These are phyloP conservation scores for Gryon sp. DNA, from an alignment of 1,140 invertebrate genomes.

Conservation along the genomic window DNA sequence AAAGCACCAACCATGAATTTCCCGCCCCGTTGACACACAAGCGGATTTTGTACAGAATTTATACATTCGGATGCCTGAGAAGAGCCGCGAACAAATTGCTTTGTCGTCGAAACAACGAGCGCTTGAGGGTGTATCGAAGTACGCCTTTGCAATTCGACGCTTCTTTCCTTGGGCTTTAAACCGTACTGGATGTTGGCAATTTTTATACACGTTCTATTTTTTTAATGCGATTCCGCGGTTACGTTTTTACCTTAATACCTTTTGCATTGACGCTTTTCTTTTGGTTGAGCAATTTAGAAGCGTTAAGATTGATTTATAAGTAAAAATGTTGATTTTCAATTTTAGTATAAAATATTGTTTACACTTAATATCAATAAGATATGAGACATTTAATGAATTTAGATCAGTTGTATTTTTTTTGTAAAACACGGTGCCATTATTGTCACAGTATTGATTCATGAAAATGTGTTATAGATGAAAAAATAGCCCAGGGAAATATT, in stretches of 20 bases:
- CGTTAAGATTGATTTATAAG: too few relatives aligned
- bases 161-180: conserved; percentile 21
- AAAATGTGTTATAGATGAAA: too few relatives aligned
- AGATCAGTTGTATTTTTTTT: too few relatives aligned
- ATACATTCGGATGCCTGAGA: conserved; percentile 43
- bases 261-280: background rate
- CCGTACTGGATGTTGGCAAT: too few relatives aligned
- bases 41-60: conserved; percentile 51
- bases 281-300: too few relatives aligned
- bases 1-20: conserved; percentile 44
- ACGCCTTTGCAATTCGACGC: conserved; percentile 13
- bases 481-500: too few relatives aligned
- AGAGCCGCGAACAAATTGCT: conserved; percentile 45
- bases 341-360: too few relatives aligned
- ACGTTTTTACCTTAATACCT: background rate
- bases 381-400: too few relatives aligned
- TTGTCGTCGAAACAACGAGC: conserved; percentile 15
- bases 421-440: too few relatives aligned
- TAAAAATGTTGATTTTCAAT: too few relatives aligned
- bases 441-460: too few relatives aligned
- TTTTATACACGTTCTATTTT: conserved; percentile 22
- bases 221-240: conserved; percentile 9
- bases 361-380: too few relatives aligned
- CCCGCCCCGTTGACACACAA: conserved; percentile 32
- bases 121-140: conserved; percentile 14